phyloP scores from a whole-genome alignment of 2,797 vertebrate genomes.

The Xenopus petersii region DNA sequence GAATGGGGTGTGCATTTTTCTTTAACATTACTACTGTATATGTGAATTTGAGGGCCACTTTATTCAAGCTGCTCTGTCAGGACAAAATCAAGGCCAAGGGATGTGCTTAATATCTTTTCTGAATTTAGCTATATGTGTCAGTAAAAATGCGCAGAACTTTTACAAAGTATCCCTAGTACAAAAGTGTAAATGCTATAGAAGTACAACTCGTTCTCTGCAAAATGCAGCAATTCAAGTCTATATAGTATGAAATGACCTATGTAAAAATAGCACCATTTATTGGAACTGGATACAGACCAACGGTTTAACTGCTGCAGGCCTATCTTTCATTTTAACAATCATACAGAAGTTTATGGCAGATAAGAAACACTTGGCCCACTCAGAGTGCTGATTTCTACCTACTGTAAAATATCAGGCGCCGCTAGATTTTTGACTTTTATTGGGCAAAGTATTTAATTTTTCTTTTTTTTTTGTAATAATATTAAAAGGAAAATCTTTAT shows the following conservation, averaged over 20 bases:
- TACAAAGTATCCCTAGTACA: slow-evolving; percentile 17
- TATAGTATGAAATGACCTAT: slow-evolving; percentile 6
- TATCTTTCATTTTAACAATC: slow-evolving; percentile 6
- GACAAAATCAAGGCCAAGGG: slow-evolving; percentile 14
- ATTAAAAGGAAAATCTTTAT: too few species aligned
- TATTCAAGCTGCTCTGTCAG: slow-evolving; percentile 7
- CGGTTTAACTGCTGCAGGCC: slow-evolving; percentile 8
- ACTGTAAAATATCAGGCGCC: background rate
- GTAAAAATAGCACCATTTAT: slow-evolving; percentile 5
- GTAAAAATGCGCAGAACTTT: background rate
- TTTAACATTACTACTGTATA: too few species aligned
- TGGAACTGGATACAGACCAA: slow-evolving; percentile 20
- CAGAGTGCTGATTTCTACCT: background rate
- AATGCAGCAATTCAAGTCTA: slow-evolving; percentile 13
- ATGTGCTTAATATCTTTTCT: slow-evolving; percentile 16
- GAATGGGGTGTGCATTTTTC: too few species aligned
- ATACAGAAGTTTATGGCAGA: slow-evolving; percentile 7
- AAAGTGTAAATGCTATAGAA: slow-evolving; percentile 28
- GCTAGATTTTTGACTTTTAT: background rate
- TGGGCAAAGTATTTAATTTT: too few species aligned
- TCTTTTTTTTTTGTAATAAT: too few species aligned
- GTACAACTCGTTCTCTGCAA: slow-evolving; percentile 26
- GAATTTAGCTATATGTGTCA: slow-evolving; percentile 15
- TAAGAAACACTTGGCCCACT: background rate
- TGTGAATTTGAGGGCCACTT: slow-evolving; percentile 12